phyloP scores from a whole-genome alignment of 2,113 vertebrate species.

The Notothenia coriiceps region DNA sequence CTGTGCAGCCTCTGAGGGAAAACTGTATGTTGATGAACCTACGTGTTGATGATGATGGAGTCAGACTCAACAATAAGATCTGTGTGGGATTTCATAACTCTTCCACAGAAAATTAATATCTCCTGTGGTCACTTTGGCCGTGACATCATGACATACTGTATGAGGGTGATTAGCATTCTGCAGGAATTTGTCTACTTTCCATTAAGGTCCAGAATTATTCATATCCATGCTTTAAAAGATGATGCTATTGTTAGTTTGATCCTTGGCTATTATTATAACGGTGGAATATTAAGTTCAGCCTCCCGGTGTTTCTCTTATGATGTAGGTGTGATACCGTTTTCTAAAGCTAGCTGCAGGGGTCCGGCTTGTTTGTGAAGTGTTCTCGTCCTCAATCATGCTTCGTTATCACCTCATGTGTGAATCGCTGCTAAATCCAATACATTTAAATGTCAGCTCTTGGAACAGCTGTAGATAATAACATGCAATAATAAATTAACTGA shows the following conservation, averaged over 20 bases:
- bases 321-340: conserved; percentile 15
- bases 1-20: not conserved
- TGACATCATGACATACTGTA: not conserved
- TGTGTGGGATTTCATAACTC: not conserved
- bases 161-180: conserved; percentile 19
- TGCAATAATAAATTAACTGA: conserved; percentile 35
- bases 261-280: conserved; percentile 1
- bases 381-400: conserved; percentile 1
- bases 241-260: conserved; percentile 32
- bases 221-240: conserved; percentile 3
- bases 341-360: conserved; percentile 4
- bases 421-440: conserved; percentile 50
- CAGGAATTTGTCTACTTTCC: not conserved
- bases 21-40: not conserved
- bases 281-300: conserved; percentile 4
- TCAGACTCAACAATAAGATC: not conserved
- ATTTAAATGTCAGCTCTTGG: conserved; percentile 56
- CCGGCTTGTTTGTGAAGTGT: not conserved
- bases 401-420: conserved; percentile 25
- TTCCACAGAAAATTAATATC: not conserved
- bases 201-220: conserved; percentile 27
- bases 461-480: conserved; percentile 49
- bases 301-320: conserved; percentile 9
- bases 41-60: not conserved
- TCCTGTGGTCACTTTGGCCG: not conserved